Base-by-base conservation (phyloP, 2,888 invertebrate species). In the Ichneumoninae sp. region DNA sequence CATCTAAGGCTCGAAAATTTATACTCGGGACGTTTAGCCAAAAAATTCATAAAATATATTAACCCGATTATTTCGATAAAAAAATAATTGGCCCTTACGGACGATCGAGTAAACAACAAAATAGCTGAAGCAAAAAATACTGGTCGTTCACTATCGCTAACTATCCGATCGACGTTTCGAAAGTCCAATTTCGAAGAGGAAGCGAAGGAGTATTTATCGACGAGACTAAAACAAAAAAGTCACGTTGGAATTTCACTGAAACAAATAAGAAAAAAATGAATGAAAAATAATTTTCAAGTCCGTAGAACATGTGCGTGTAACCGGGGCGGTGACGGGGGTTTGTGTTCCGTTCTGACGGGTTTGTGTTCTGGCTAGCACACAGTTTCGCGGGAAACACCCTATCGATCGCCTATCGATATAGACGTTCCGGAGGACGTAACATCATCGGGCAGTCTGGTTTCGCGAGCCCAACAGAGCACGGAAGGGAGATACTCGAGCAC, bases 331-430 rank as follows among this genome's bases (percentile, higher is more conserved):
- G 44, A 47, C 30, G 16, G 6, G 16, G 6, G 2, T 16, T 30
- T 62, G 30, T 33, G 30, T 33, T 62, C 33, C 0, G 30, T 26
- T 3, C 26, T 22, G 44, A 26, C 30, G 16, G 6, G 2, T 3
- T 30, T 62, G 30, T 33, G 30, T 33, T 62, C 33, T 7, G 30
- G 13, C 16, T 6, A 33, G 19, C 19, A 19, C 19, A 22, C 8
- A 16, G 40, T 19, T 44, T 44, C 47, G 30, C 44, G 74, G 66
- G 26, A 60, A 47, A 50, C 62, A 62, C 30, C 44, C 40, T 33
- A 80, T 80, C 84, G 84, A 84, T 80, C 77, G 72, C 47, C 13
- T 77, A 84, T 84, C 84, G 84, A 65, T 78, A 81, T 78, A 75
- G 70, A 70, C 62, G 74, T 77, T 72, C 30, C 71, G 60, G 75